phyloP scores from a whole-genome alignment of 2,888 invertebrate species.

The Pteria penguin region DNA sequence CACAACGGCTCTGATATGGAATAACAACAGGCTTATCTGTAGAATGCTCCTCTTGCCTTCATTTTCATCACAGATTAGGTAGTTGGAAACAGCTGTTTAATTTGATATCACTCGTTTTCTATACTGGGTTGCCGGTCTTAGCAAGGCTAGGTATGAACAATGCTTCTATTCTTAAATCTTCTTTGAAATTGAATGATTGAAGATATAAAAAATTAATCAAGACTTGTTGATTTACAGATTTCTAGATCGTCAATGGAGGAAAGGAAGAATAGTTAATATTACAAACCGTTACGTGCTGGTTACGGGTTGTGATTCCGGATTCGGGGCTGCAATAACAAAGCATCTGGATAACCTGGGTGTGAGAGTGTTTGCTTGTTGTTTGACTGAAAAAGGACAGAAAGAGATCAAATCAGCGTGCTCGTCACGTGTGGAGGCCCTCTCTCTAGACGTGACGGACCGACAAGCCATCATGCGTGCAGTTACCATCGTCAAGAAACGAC shows the following conservation, averaged over 20 bases:
- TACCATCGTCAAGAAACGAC: constrained; percentile 11
- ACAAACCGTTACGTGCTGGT: constrained; percentile 33
- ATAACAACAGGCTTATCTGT: no score
- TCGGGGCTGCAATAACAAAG: constrained; percentile 42
- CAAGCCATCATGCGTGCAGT: constrained; percentile 39
- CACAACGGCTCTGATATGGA: no score
- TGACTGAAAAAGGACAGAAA: constrained; percentile 36
- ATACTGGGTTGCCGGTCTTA: no score
- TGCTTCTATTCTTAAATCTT: no score
- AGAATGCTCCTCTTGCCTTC: no score
- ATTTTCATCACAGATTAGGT: no score
- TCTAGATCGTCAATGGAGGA: neutral
- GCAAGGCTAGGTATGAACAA: no score
- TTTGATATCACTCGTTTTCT: no score
- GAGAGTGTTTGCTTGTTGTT: constrained; percentile 45
- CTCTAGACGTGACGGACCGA: constrained; percentile 46
- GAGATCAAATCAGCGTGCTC: constrained; percentile 30
- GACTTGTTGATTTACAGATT: no score
- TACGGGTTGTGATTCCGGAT: constrained; percentile 55
- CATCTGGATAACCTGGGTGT: constrained; percentile 46
- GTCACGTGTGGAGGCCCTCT: constrained; percentile 29
- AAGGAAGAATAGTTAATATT: neutral
- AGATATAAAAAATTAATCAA: no score
- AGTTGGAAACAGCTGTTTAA: no score
- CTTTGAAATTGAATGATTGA: no score